These are phyloP conservation scores for Pogoniulus pusillus DNA, from an alignment of 2,797 vertebrate species.

Conservation along the genomic window DNA sequence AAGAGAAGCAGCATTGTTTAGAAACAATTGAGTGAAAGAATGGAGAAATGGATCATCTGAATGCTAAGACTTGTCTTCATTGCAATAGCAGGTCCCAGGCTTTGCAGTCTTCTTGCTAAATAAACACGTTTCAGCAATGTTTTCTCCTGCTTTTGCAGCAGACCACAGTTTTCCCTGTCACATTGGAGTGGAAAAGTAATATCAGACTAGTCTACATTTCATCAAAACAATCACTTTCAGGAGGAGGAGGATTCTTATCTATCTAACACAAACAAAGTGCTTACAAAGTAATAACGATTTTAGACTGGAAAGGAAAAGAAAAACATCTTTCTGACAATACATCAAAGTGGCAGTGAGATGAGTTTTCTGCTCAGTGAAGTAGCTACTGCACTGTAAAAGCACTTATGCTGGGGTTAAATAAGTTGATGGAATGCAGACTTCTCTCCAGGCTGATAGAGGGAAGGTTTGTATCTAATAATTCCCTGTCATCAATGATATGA, in stretches of 20 bases:
- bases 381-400: neutral
- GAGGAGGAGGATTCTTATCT: neutral
- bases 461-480: conserved; percentile 30
- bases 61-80: neutral
- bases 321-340: neutral
- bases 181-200: neutral
- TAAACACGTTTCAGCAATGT: neutral
- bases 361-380: conserved; percentile 3
- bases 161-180: neutral
- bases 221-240: neutral
- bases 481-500: neutral
- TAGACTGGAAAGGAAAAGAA: neutral
- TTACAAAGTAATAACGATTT: neutral
- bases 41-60: conserved; percentile 34
- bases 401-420: neutral
- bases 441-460: neutral
- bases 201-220: neutral
- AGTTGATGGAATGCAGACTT: conserved; percentile 48
- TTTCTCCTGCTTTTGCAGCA: conserved; percentile 17
- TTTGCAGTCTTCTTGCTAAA: neutral
- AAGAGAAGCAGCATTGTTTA: conserved; percentile 13
- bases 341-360: neutral
- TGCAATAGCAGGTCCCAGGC: neutral
- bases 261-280: neutral
- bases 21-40: neutral